Percentiles rank a stretch among this genome's conserved stretches.
These are phyloP conservation scores for Cryptomyrus ogoouensis DNA, from an alignment of 2,113 vertebrate species.

Conservation along the genomic window DNA sequence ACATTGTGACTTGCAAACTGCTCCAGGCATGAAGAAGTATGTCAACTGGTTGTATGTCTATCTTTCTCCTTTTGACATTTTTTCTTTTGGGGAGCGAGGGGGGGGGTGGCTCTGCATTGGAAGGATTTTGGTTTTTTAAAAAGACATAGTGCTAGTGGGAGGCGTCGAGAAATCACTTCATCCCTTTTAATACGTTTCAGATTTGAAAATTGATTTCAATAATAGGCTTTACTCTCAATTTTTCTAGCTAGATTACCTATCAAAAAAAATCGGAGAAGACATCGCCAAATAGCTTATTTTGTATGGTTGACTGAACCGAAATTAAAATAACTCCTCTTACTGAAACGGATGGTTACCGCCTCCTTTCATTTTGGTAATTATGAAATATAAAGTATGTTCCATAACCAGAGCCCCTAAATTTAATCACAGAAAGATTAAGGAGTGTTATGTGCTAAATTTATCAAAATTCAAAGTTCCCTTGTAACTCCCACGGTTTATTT, in stretches of 20 bases:
- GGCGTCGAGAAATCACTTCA: neutral
- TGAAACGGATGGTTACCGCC: neutral
- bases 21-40: neutral
- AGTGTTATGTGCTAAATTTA: neutral
- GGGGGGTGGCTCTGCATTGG: neutral
- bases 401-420: constrained; percentile 2
- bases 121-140: neutral
- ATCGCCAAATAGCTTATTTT: neutral
- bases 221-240: neutral
- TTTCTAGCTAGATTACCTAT: neutral
- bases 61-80: neutral
- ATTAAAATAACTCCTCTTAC: neutral
- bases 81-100: neutral
- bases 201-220: constrained; percentile 11
- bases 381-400: neutral
- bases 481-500: neutral
- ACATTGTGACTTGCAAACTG: no score
- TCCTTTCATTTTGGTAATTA: neutral
- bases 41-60: neutral
- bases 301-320: neutral
- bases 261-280: neutral
- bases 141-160: neutral
- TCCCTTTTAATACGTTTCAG: neutral
- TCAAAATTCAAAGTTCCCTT: neutral
- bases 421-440: constrained; percentile 10